Evolutionary conservation across 2,888 invertebrate genomes (phyloP), one percentile per base, ranked within the genome.

Genomic region (Amphipyra tragopoginis): DNA sequence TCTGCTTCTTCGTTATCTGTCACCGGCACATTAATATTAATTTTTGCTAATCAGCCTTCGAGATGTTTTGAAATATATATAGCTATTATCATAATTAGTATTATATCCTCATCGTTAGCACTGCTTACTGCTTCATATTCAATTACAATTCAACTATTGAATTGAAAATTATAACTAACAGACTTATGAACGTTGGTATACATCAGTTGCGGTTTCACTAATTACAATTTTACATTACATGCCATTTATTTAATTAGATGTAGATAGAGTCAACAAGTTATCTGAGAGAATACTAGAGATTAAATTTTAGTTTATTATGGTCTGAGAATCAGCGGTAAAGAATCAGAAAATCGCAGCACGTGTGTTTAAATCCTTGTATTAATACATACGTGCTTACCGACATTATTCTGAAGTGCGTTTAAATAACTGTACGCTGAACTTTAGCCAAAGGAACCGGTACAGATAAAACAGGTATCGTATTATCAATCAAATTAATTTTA

Each of bases 381-480:
- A 40, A 38, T 26, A 15, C 33, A 40, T 45, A 39, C 9, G 8
- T 13, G 26, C n/a, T 8, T 44, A 34, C 7, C 29, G 7, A 7
- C 7, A 38, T 36, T 42, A 52, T 42, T 13, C 29, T 11, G 34
- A 8, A 33, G n/a, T 59, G 45, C 43, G 54, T 58, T 55, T 59
- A 48, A 56, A 61, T 75, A 75, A 73, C 59, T 51, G 76, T 73
- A 65, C 6, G 9, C 40, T 62, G 76, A 75, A 65, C 72, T 73
- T 75, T 56, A 65, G 50, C 56, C 15, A 53, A 53, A 54, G 14
- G 10, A 72, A 73, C 72, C 65, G 65, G 72, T 73, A 13, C 5
- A 4, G 45, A 34, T 36, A 21, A 47, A 65, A 65, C 61, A 39
- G 54, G 75, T 57, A 64, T 40, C n/a, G 34, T 33, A 21, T 64